A percentile compares a stretch with the other conserved stretches of the same genome.
Evolutionary conservation across 2,113 vertebrate species (phyloP).

Genomic region (Bambusicola thoracicus): DNA sequence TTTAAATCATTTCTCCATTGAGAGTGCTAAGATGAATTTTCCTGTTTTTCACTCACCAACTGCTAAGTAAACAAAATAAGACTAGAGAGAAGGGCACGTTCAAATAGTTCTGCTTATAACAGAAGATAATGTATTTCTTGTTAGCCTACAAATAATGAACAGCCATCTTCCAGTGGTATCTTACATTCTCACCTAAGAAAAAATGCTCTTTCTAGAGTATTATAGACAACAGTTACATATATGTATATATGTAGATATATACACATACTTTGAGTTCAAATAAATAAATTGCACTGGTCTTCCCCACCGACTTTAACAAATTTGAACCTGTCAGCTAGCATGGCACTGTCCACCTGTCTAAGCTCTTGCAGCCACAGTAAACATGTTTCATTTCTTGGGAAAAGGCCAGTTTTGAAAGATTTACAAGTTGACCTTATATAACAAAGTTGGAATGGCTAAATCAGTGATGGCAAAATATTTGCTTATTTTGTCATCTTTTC

Average conservation of each 20-base stretch:
- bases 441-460: conserved; percentile 31
- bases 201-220: neutral
- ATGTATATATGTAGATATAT: neutral
- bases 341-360: conserved; percentile 28
- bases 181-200: neutral
- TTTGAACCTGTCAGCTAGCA: conserved; percentile 42
- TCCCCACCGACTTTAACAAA: neutral
- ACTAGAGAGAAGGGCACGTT: neutral
- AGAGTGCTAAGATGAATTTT: neutral
- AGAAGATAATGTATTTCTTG: neutral
- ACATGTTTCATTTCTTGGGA: conserved; percentile 17
- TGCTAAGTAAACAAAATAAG: neutral
- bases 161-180: neutral
- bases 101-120: neutral
- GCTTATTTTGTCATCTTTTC: conserved; percentile 34
- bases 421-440: conserved; percentile 30
- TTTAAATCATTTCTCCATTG: neutral
- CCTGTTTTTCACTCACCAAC: neutral
- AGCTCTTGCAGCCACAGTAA: conserved; percentile 57
- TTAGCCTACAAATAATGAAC: neutral
- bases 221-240: neutral
- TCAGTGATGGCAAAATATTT: conserved; percentile 48
- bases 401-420: conserved; percentile 58
- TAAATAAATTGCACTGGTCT: neutral
- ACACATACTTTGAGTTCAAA: neutral